Evolutionary conservation across 2,888 invertebrate genomes (phyloP), one percentile per base, ranked within the genome.

Genomic region (Zele albiditarsus): DNA sequence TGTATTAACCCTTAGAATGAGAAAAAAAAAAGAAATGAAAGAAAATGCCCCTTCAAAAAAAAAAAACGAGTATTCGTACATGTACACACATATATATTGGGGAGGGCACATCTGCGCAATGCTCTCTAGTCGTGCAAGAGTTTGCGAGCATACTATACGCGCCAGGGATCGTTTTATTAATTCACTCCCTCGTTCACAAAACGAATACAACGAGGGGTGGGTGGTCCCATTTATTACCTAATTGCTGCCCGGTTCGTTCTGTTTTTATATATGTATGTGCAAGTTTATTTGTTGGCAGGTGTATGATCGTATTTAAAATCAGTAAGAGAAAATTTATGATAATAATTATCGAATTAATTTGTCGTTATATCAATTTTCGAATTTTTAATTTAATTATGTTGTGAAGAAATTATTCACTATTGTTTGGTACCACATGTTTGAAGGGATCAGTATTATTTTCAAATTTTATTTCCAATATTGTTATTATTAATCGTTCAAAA

Each of bases 151-250:
- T 62, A 62, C 46, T 38, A 74, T 71, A 73, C 71, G 81, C 82
- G 78, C 78, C 80, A 79, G 83, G 85, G 84, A 84, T 84, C 84
- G 83, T 85, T 88, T 88, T 87, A 89, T 89, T 89, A 88, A 89
- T 89, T 89, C 86, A 88, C 88, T 87, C 83, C 84, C 84, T 81
- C 83, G 80, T 82, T 82, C 82, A 81, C 78, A 77, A 80, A 78
- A 77, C 80, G 80, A 81, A 77, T 79, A 78, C 66, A 69, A 76
- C 33, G n/a, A 71, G 68, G 80, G 78, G 81, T 83, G 84, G 82
- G 81, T 81, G 81, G 84, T 81, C 82, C 84, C 84, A 85, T 88
- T 87, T 87, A 88, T 87, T 86, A 84, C 86, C 85, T 87, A 86
- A 88, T 88, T 86, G 86, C 79, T 78, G 80, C 78, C 71, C 78